Percentiles rank a stretch among this genome's conserved stretches.
These are phyloP conservation scores for Neotoxoptera formosana DNA, from an alignment of 1,140 invertebrate genomes.

Conservation along the genomic window DNA sequence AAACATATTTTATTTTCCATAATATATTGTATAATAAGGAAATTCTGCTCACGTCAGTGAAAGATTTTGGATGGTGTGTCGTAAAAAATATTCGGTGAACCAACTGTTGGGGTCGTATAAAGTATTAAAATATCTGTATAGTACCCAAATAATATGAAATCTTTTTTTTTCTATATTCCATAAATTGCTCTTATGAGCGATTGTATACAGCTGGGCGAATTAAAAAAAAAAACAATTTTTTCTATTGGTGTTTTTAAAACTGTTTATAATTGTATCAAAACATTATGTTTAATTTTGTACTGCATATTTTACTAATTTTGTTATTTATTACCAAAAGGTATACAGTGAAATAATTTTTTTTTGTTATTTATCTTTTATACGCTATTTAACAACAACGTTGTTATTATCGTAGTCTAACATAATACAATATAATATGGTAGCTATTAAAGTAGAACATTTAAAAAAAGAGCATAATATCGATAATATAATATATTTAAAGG, in stretches of 20 bases:
- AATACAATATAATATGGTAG: too few species aligned
- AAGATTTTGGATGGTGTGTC: slow-evolving; percentile 12
- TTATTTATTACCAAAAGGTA: too few species aligned
- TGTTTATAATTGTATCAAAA: background rate
- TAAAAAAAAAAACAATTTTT: background rate
- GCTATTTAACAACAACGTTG: too few species aligned
- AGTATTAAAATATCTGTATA: slow-evolving; percentile 44
- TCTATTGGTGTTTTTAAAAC: background rate
- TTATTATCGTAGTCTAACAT: too few species aligned
- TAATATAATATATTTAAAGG: background rate
- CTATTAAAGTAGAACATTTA: background rate
- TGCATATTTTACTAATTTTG: too few species aligned
- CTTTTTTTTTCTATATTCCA: background rate
- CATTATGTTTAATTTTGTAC: background rate
- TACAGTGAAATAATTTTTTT: too few species aligned
- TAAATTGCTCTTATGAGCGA: background rate
- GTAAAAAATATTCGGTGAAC: slow-evolving; percentile 34
- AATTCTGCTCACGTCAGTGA: slow-evolving; percentile 35
- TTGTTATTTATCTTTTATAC: too few species aligned
- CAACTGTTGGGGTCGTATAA: slow-evolving; percentile 44
- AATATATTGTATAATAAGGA: slow-evolving; percentile 13
- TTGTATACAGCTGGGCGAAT: background rate
- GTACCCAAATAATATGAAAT: slow-evolving; percentile 16
- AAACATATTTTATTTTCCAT: slow-evolving; percentile 18
- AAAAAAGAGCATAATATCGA: background rate